Evolutionary conservation across 1,140 invertebrate genomes (phyloP).

Genomic region (Pseudomyrmex sp.): DNA sequence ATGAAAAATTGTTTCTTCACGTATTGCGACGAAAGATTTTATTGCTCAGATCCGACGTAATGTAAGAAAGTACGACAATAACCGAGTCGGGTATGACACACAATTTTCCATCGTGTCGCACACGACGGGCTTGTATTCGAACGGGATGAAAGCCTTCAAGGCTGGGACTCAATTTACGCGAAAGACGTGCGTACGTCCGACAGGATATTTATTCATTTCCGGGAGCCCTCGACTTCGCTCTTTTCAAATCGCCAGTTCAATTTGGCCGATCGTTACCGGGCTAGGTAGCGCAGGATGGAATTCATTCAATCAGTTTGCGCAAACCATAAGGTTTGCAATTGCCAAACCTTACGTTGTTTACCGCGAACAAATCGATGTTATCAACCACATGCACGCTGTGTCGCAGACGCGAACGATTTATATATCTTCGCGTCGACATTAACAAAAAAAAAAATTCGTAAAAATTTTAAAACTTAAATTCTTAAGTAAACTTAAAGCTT

Average conservation of each 20-base stretch:
- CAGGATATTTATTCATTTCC: conserved; percentile 74
- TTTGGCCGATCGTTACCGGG: neutral
- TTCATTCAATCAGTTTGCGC: neutral
- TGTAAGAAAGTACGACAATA: neutral
- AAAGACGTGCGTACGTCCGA: conserved; percentile 42
- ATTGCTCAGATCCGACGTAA: neutral
- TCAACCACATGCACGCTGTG: neutral
- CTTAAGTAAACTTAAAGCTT: too few species aligned
- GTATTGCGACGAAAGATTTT: neutral
- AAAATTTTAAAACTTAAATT: neutral
- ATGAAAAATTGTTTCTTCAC: neutral
- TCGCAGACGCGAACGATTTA: too few species aligned
- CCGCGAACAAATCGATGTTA: neutral
- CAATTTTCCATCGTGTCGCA: conserved; percentile 18
- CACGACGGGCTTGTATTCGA: neutral
- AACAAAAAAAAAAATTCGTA: neutral
- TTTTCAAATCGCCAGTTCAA: conserved; percentile 31
- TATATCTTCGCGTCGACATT: neutral
- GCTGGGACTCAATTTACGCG: neutral
- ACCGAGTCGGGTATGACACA: neutral
- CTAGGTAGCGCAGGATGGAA: neutral
- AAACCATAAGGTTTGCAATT: conserved; percentile 23
- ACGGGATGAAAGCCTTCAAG: neutral
- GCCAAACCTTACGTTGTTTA: conserved; percentile 6
- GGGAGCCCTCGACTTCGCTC: neutral